Conservation (phyloP, 1,140 invertebrate genomes). For the Globodera rostochiensis region DNA sequence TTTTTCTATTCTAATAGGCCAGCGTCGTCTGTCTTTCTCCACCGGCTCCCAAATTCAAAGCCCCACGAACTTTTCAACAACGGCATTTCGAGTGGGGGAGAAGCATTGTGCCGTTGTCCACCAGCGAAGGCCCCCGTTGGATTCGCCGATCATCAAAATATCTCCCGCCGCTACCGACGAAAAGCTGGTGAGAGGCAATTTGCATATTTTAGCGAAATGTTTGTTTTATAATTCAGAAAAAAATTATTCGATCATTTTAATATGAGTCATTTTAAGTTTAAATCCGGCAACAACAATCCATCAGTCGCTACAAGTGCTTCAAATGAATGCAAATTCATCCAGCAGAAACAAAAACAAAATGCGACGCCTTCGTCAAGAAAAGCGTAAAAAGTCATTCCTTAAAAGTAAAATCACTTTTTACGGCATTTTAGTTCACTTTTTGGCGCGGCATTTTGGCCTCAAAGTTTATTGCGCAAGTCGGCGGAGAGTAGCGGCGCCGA, state of each 20-base stretch:
- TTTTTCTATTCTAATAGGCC: neutral
- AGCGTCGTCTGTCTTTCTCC: neutral
- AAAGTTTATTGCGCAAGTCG: constrained; percentile 3
- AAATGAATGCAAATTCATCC: neutral
- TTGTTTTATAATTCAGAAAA: neutral
- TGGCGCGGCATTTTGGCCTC: neutral
- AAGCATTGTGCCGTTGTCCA: neutral
- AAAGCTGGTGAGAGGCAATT: constrained; percentile 1
- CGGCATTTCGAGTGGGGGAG: neutral
- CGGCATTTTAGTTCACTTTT: neutral
- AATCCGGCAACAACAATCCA: neutral
- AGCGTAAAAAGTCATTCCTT: neutral
- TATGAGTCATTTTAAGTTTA: neutral
- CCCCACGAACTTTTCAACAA: neutral
- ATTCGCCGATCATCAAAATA: neutral
- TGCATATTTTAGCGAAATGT: neutral
- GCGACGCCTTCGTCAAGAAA: neutral
- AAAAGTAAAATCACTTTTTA: too few relatives aligned
- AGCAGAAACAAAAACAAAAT: neutral
- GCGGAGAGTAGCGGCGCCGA: neutral
- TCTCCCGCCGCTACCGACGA: neutral
- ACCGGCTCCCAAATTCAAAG: neutral
- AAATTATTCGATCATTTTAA: too few relatives aligned
- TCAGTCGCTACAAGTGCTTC: neutral
- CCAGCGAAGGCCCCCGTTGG: neutral